Conservation (phyloP, 92 coral and sea anemone species). For the Epizoanthus ramosus region DNA sequence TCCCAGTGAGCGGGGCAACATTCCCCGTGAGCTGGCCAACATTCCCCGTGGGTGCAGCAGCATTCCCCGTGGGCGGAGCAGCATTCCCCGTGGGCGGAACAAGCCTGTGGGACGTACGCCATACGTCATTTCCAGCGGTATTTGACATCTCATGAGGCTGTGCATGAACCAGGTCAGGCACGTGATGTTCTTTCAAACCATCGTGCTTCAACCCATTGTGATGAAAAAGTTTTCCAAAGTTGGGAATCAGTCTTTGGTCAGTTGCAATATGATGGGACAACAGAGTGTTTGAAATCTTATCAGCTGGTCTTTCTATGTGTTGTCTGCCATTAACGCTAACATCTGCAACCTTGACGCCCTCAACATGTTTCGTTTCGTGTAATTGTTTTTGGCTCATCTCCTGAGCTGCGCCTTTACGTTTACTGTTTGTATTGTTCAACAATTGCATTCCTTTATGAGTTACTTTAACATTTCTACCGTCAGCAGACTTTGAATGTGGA, state of each 20-base stretch:
- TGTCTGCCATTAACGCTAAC: conserved; percentile 17
- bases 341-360: conserved; percentile 3
- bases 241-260: conserved; percentile 20
- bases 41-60: not conserved
- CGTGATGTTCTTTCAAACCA: conserved; percentile 14
- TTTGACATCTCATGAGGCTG: conserved; percentile 2
- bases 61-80: not conserved
- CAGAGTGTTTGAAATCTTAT: not conserved
- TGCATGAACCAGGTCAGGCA: not conserved
- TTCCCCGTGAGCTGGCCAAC: not conserved
- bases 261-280: conserved; percentile 12
- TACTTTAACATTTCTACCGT: not conserved
- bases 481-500: conserved; percentile 10
- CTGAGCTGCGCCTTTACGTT: not conserved
- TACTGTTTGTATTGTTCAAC: not conserved
- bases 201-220: conserved; percentile 14
- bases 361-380: not conserved
- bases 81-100: not conserved
- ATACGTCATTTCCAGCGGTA: not conserved
- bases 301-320: conserved; percentile 22
- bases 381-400: not conserved
- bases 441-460: not conserved
- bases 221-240: conserved; percentile 11
- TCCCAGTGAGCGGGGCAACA: not conserved
- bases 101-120: not conserved